Evolutionary conservation across 2,797 vertebrate species (phyloP).

Genomic region (Leptatherina wallacei): DNA sequence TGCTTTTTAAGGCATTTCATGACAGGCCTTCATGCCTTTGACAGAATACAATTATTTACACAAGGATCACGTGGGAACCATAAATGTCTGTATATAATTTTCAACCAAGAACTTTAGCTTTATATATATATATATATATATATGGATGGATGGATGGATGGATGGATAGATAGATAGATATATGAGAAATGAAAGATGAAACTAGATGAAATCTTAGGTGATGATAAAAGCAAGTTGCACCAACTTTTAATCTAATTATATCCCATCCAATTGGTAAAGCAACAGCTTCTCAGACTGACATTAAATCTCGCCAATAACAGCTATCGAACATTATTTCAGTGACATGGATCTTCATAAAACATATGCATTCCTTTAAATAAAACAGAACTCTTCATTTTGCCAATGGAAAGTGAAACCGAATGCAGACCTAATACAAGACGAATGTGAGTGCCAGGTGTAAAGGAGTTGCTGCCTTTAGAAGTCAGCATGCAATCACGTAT

Average conservation of each 20-base stretch:
- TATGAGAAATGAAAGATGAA: background rate
- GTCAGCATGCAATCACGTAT: constrained; percentile 24
- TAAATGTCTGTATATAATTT: background rate
- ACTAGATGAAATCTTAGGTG: background rate
- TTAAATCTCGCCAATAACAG: background rate
- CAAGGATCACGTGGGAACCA: constrained; percentile 5
- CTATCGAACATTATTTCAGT: background rate
- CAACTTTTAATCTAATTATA: background rate
- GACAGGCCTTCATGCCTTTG: constrained; percentile 14
- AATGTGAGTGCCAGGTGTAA: constrained; percentile 42
- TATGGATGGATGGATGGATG: too few species aligned
- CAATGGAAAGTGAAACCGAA: constrained; percentile 24
- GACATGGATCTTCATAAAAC: constrained; percentile 17
- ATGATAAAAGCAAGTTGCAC: background rate
- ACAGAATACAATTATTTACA: constrained; percentile 6
- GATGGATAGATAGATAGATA: background rate
- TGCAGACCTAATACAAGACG: constrained; percentile 34
- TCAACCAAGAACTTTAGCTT: background rate
- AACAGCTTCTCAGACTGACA: background rate
- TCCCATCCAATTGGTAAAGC: background rate
- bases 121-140: too few species aligned
- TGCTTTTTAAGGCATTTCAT: constrained; percentile 10
- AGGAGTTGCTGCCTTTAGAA: constrained; percentile 13
- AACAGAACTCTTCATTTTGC: constrained; percentile 13
- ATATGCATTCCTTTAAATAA: constrained; percentile 31